Evolutionary conservation across 2,797 vertebrate genomes (phyloP), one percentile per base, ranked within the genome.

Genomic region (Hydrocynus forskahlii): DNA sequence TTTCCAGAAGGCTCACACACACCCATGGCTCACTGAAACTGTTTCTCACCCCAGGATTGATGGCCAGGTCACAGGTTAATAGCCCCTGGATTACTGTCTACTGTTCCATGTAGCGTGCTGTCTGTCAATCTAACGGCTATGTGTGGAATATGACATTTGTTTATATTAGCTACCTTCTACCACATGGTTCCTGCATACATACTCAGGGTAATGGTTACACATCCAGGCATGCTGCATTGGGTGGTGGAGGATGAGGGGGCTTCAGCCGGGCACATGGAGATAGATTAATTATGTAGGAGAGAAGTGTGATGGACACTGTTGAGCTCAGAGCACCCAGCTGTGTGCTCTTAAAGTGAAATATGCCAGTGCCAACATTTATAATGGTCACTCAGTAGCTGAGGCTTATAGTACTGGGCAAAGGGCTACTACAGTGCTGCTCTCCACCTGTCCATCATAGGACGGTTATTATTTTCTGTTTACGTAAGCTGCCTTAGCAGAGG

Each of bases 281-380:
- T 71, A 75, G 78, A 76, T 84, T 84, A 75, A 81, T 85, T 80
- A 78, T 63, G 63, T 76, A 68, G 62, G 35, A 54, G 60, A 59
- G 45, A 62, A 38, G 6, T 62, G 66, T 69, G 73, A 76, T 72
- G 63, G 76, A 85, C 21, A 75, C 60, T 77, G 73, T 76, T 43
- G 63, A 62, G 80, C 75, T 64, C 60, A 74, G 71, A 77, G 45
- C 59, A 68, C 23, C 43, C 25, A 68, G 60, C 52, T 81, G 76
- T 73, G 59, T 69, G 72, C 67, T 43, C 79, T 82, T 57, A 64
- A 83, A 72, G 70, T 80, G 82, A 82, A 82, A 83, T 76, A 84
- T 83, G 80, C 75, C 68, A 38, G 54, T 78, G 79, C 71, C 69
- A 63, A 75, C 82, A 79, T 80, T 74, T 80, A 80, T 85, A 81